Base-by-base conservation (phyloP, 1,140 invertebrate genomes). In the Danaus plexippus region DNA sequence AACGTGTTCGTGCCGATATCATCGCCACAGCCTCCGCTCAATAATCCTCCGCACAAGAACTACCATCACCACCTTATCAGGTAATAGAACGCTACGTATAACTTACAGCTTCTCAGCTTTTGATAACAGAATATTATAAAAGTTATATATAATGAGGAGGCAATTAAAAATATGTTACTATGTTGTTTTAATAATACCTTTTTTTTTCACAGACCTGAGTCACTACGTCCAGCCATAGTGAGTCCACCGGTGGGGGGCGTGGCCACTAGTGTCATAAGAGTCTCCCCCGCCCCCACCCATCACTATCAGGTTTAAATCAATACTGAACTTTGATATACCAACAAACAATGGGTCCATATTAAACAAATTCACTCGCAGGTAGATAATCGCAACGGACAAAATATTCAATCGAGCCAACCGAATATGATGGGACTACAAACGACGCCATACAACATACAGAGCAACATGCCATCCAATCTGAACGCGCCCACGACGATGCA, bases 1-100 rank as follows among this genome's bases (percentile, higher is more conserved):
- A 94, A 96, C 86, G 90, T 96, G 52, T 97, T 97, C 80, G 93
- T 95, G 89, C 95, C 95, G 13, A 96, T 96, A 69, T 92, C 89
- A 54, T 92, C 89, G 77, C 92, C 91, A 54, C 91, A 85, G 64
- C 75, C 88, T 78, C 75, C 86, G 46, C 73, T 6, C 7, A 32
- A 32, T 8, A 32, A 73, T 61, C 85, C 63, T 67, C 82, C 52
- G 75, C 81, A 61, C 59, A 43, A 62, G 32, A 52, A 44, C 49
- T 47, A 61, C 46, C 51, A 63, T 48, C 69, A 67, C 53, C 58
- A 90, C 59, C 89, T 92, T 13, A 91, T 92, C 62, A 90, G 91
- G 85, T 92, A 87, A 52, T 73, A 81, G 22, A 32, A 32, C 15
- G 1, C 2, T 32, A 32, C 22, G 7, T 32, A 32, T 32, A 32